These are phyloP conservation scores for Boloria selene DNA, from an alignment of 2,888 invertebrate genomes.

Conservation along the genomic window DNA sequence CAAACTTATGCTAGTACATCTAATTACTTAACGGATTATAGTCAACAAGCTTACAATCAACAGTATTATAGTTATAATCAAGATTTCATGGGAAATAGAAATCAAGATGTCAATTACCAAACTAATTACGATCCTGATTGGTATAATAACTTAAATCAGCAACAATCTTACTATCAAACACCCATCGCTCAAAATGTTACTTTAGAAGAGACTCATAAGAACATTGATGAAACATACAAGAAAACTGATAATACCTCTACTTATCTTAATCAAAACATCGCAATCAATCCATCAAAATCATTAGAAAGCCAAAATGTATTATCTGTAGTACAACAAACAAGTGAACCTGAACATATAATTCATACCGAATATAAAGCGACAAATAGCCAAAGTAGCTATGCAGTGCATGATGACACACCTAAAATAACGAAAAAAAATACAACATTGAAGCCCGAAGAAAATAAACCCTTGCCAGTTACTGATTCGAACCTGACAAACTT, in stretches of 20 bases:
- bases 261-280: neutral
- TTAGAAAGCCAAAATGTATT: neutral
- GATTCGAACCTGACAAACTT: neutral
- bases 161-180: neutral
- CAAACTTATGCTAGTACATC: constrained; percentile 13
- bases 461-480: neutral
- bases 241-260: neutral
- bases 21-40: constrained; percentile 11
- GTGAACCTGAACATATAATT: too few species aligned
- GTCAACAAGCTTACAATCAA: constrained; percentile 7
- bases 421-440: too few species aligned
- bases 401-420: too few species aligned
- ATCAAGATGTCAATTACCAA: constrained; percentile 18
- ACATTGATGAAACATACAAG: constrained; percentile 1
- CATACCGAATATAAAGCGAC: too few species aligned
- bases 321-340: neutral
- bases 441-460: neutral
- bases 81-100: constrained; percentile 13
- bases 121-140: constrained; percentile 20
- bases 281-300: neutral
- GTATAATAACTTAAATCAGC: constrained; percentile 11
- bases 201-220: neutral
- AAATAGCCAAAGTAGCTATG: too few species aligned
- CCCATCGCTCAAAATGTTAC: constrained; percentile 3
- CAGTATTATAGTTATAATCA: constrained; percentile 29